Evolutionary conservation across 2,888 invertebrate genomes (phyloP), one percentile per base, ranked within the genome.

Genomic region (Tineola bisselliella): DNA sequence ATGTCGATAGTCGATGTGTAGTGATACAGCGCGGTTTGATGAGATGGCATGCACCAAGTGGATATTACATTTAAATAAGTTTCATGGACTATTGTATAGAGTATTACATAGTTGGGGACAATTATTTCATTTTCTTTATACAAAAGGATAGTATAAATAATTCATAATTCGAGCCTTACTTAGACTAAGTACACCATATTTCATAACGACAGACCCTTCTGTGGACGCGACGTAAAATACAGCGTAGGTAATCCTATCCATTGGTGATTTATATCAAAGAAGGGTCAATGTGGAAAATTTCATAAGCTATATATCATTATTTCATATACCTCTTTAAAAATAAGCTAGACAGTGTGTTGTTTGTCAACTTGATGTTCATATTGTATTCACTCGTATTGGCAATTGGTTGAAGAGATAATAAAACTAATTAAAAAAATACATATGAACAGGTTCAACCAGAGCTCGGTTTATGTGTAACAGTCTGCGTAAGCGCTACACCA

Each of bases 161-260:
- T 83, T 82, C 81, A 84, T 81, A 77, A 79, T 77, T 77, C 69
- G 70, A 72, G 78, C 81, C 78, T 81, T 82, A 81, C 80, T 84
- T 79, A 83, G 77, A 74, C 78, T 81, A 82, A 84, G 81, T 82
- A 81, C 74, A 77, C 76, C 79, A 84, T 84, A 84, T 80, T 81
- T 84, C 81, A 84, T 75, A 79, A 75, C 65, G 66, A 64, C 65
- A 70, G 73, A 73, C 77, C 81, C 81, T 83, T 80, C 76, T 78
- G 76, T 77, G 75, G 76, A 76, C 78, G 75, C 74, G 83, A 82
- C 82, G 73, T 83, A 81, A 84, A 84, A 84, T 84, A 84, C 81
- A 81, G 76, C 72, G 75, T 72, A 74, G 77, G 78, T 84, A 83
- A 84, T 83, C 83, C 84, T 79, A 82, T 83, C 82, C 76, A 82